Percentiles rank a stretch among this genome's conserved stretches.
These are phyloP conservation scores for Cnemophilus loriae DNA, from an alignment of 2,113 vertebrate species.

Conservation along the genomic window DNA sequence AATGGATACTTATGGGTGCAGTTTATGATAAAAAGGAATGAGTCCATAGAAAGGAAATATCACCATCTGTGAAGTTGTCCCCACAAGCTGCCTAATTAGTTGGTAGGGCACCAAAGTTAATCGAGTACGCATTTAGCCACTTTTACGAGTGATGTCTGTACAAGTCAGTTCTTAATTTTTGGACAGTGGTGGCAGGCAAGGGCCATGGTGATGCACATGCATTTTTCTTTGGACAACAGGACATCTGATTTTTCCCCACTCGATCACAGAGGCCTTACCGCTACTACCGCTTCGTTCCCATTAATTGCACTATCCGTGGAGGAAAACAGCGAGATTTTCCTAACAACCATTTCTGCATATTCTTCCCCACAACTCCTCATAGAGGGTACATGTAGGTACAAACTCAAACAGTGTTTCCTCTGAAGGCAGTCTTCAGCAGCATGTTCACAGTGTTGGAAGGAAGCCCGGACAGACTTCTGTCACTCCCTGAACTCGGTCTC, in stretches of 20 bases:
- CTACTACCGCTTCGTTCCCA: neutral
- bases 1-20: neutral
- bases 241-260: neutral
- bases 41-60: neutral
- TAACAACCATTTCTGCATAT: neutral
- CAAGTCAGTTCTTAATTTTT: neutral
- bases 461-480: neutral
- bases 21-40: neutral
- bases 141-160: neutral
- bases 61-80: neutral
- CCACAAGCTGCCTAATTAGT: neutral
- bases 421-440: neutral
- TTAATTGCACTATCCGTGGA: neutral
- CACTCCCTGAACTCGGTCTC: neutral
- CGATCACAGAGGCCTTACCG: neutral
- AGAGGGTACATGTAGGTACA: neutral
- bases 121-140: neutral
- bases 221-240: neutral
- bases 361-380: neutral
- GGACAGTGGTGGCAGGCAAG: neutral
- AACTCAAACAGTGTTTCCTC: neutral
- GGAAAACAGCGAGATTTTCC: neutral
- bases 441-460: neutral
- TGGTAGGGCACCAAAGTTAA: fast-evolving
- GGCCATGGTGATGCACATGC: neutral